Percentiles rank a stretch among this genome's conserved stretches.
These are phyloP conservation scores for Gobiocypris rarus DNA, from an alignment of 2,113 vertebrate genomes.

Conservation along the genomic window DNA sequence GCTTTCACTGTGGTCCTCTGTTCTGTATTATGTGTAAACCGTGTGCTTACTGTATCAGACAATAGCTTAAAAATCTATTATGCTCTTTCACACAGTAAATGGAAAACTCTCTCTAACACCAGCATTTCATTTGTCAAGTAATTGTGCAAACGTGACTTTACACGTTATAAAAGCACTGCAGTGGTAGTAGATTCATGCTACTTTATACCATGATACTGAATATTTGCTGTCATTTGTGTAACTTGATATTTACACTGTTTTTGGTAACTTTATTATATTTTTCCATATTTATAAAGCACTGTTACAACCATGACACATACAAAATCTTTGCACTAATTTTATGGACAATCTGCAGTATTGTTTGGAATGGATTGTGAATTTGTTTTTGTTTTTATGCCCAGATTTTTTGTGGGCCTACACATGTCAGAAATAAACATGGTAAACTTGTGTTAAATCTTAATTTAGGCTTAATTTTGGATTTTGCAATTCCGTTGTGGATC, in stretches of 20 bases:
- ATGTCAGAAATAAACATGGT: no score
- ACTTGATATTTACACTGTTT: background rate
- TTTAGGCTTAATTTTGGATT: no score
- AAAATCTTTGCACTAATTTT: no score
- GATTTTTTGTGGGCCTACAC: no score
- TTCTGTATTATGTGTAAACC: constrained; percentile 2
- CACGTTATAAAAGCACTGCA: background rate
- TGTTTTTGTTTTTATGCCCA: no score
- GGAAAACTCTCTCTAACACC: constrained; percentile 6
- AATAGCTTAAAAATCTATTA: constrained; percentile 19
- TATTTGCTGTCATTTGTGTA: no score
- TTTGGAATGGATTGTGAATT: no score
- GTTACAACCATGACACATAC: no score
- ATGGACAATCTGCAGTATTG: background rate
- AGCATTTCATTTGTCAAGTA: constrained; percentile 3
- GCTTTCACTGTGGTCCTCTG: constrained; percentile 22
- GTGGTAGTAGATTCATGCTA: no score
- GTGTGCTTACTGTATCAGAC: constrained; percentile 16
- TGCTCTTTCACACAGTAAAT: background rate
- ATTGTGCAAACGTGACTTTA: background rate
- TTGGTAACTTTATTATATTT: no score
- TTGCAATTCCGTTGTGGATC: background rate
- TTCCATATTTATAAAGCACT: no score
- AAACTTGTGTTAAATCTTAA: no score
- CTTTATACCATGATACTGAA: background rate